Conservation (phyloP, 2,113 vertebrate genomes). For the Onychorhynchus coronatus region DNA sequence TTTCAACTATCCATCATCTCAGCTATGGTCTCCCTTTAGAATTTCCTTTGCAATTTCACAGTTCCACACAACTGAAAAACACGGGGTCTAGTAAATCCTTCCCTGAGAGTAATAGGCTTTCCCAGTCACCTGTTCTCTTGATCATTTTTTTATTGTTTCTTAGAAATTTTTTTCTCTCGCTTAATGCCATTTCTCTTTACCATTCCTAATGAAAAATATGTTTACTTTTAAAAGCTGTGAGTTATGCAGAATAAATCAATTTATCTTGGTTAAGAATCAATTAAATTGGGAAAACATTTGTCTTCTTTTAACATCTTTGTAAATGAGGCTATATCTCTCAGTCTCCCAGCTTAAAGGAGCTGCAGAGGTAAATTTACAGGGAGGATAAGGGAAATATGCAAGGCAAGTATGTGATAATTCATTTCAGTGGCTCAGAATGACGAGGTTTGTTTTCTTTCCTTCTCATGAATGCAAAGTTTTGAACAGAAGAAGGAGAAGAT, state of each 20-base stretch:
- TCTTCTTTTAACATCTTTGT: neutral
- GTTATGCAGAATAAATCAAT: neutral
- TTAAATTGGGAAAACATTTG: neutral
- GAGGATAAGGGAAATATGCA: neutral
- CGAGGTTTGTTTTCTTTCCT: neutral
- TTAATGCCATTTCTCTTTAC: neutral
- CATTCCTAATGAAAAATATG: neutral
- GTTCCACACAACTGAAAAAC: neutral
- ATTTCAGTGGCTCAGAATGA: neutral
- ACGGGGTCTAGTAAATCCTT: neutral
- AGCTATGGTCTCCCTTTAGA: neutral
- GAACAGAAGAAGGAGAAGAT: neutral
- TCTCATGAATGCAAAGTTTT: neutral
- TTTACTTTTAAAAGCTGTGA: neutral
- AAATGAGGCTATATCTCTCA: neutral
- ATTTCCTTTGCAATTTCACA: neutral
- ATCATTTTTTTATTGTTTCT: neutral
- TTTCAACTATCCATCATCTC: neutral
- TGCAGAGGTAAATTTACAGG: neutral
- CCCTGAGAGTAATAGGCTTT: neutral
- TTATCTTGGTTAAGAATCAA: neutral
- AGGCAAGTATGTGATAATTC: neutral
- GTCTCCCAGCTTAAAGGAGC: neutral
- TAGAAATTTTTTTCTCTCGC: neutral
- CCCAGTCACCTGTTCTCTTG: neutral